Base-by-base conservation (phyloP, 1,140 invertebrate species). In the Limonius californicus region DNA sequence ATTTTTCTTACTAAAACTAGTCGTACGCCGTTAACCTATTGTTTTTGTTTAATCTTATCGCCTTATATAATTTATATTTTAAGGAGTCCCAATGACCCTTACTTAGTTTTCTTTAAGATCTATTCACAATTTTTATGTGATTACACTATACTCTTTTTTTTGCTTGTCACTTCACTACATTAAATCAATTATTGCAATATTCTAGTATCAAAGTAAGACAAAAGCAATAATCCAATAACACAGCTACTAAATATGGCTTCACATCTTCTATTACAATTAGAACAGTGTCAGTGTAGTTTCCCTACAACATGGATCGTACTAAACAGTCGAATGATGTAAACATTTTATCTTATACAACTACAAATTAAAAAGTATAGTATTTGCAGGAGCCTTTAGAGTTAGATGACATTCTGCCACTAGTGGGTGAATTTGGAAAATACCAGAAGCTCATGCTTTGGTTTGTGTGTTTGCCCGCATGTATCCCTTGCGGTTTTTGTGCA, bases 401-500 rank as follows among this genome's bases (percentile, higher is more conserved):
- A 72, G 92, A 95, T 68, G 91, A 94, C 71, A 76, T 95, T 30
- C 75, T 95, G 54, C 89, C 89, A 1, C 85, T 89, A 73, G 85
- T 95, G 55, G 92, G 92, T 2, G 91, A 94, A 74, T 94, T 92
- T 74, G 92, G 92, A 19, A 82, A 82, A 14, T 95, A 95, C 75
- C 92, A 95, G 73, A 91, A 92, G 70, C 79, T 91, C 57, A 78
- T 95, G 43, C 76, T 94, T 16, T 94, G 91, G 89, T 80, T 93
- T 15, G 88, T 95, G 12, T 92, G 92, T 69, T 76, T 95, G 20
- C 92, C 92, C 9, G 90, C 91, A 2, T 94, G 91, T 68, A 82
- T 95, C 58, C 91, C 92, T 0, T 94, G 91, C 71, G 92, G 91
- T 1, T 94, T 94, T 75, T 90, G 91, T 74, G 91, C 91, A 0